Evolutionary conservation across 2,797 vertebrate species (phyloP).

Genomic region (Botia kubotai): DNA sequence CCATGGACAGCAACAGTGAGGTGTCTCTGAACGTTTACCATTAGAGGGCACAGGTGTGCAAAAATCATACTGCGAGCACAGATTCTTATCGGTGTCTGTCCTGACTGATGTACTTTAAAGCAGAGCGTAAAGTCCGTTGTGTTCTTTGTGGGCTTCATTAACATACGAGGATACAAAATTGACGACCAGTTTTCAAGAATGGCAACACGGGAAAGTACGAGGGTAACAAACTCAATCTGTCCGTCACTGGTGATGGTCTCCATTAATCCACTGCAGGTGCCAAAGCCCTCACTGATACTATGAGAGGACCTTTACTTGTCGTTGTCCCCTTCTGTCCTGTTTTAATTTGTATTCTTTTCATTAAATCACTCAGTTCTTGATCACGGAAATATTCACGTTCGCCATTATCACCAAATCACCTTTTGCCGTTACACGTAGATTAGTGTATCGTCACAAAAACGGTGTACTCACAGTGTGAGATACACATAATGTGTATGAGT

Average conservation of each 20-base stretch:
- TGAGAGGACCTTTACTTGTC: constrained; percentile 39
- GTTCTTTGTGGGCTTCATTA: neutral
- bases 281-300: constrained; percentile 72
- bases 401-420: neutral
- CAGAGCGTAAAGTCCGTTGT: neutral
- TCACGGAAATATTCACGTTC: neutral
- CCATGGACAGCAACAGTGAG: constrained; percentile 65
- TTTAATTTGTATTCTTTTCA: neutral
- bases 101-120: neutral
- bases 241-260: constrained; percentile 91
- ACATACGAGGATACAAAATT: neutral
- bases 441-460: too few relatives aligned
- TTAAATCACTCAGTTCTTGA: constrained; percentile 1
- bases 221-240: constrained; percentile 86
- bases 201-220: constrained; percentile 73
- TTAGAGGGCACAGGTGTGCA: constrained; percentile 64
- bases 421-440: too few relatives aligned
- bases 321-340: neutral
- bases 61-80: constrained; percentile 3
- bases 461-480: too few relatives aligned
- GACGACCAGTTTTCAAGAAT: neutral
- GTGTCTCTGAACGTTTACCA: constrained; percentile 47
- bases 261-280: constrained; percentile 97
- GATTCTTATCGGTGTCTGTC: constrained; percentile 8
- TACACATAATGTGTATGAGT: neutral